A percentile compares a stretch with the other conserved stretches of the same genome.
These are phyloP conservation scores for Turritopsis rubra DNA, from an alignment of 30 jellyfish, hydroid and myxozoan species.

Conservation along the genomic window DNA sequence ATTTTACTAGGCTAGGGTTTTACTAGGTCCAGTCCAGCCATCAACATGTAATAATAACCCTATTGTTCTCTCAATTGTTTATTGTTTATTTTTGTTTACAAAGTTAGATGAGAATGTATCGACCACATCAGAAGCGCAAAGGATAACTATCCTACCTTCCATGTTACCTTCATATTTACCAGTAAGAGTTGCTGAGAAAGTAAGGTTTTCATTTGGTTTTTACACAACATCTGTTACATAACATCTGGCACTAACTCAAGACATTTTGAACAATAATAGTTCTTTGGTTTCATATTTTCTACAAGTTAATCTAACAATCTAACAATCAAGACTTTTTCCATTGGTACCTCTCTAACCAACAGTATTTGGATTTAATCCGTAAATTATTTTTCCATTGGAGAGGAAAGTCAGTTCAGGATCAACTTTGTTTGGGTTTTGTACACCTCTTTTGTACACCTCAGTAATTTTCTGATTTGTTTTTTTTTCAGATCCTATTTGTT, in stretches of 20 bases:
- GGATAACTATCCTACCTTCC: conserved; percentile 52
- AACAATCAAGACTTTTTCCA: too few relatives aligned
- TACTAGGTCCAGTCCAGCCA: too few relatives aligned
- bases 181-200: conserved; percentile 83
- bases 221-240: not conserved
- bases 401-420: too few relatives aligned
- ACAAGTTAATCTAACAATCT: too few relatives aligned
- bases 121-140: not conserved
- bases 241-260: not conserved
- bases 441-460: too few relatives aligned
- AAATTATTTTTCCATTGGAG: too few relatives aligned
- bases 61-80: not conserved
- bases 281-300: too few relatives aligned
- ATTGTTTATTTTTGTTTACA: not conserved
- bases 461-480: not conserved
- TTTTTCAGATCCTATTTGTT: conserved; percentile 62
- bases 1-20: too few relatives aligned
- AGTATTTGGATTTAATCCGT: too few relatives aligned
- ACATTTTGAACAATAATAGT: not conserved
- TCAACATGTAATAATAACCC: too few relatives aligned
- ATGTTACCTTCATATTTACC: conserved; percentile 83
- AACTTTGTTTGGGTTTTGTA: not conserved
- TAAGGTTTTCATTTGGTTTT: conserved; percentile 18
- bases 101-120: conserved; percentile 22
- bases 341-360: too few relatives aligned